Conservation (phyloP, 23 tunicate species). For the Clavelina lepadiformis region DNA sequence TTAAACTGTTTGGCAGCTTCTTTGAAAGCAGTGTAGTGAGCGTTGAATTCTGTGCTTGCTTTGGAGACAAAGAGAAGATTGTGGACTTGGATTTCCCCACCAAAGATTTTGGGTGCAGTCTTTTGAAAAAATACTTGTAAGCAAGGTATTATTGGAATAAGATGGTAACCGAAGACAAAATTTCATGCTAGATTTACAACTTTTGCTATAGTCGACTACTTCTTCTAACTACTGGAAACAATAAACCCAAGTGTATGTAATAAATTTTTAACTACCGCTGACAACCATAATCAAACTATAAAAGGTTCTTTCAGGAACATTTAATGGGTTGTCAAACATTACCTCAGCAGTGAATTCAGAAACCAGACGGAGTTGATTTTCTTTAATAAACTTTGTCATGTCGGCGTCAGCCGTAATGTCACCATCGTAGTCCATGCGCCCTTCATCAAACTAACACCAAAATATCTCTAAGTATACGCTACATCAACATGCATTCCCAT, state of each 20-base stretch:
- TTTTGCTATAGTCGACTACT: too few relatives aligned
- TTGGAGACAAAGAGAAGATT: slow-evolving; percentile 82
- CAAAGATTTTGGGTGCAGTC: slow-evolving; percentile 98
- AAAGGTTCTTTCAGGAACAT: too few relatives aligned
- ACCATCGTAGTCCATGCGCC: slow-evolving; percentile 81
- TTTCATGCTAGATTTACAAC: too few relatives aligned
- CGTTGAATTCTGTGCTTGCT: slow-evolving; percentile 35
- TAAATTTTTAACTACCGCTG: too few relatives aligned
- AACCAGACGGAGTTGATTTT: slow-evolving; percentile 76
- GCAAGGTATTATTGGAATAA: too few relatives aligned
- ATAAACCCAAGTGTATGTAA: background rate
- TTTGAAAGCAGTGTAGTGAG: slow-evolving; percentile 37
- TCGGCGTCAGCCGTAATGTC: slow-evolving; percentile 38
- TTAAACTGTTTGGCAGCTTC: slow-evolving; percentile 77
- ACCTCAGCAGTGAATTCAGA: slow-evolving; percentile 96
- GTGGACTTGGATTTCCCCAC: slow-evolving; percentile 89
- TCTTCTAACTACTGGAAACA: background rate
- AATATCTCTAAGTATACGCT: too few relatives aligned
- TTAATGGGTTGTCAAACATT: too few relatives aligned
- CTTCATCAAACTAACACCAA: slow-evolving; percentile 95
- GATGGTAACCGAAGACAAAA: too few relatives aligned
- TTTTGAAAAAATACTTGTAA: too few relatives aligned
- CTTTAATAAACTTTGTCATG: slow-evolving; percentile 59
- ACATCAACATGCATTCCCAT: too few relatives aligned
- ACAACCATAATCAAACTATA: too few relatives aligned